Evolutionary conservation across 2,888 invertebrate genomes (phyloP).

Genomic region (Ischnura elegans): DNA sequence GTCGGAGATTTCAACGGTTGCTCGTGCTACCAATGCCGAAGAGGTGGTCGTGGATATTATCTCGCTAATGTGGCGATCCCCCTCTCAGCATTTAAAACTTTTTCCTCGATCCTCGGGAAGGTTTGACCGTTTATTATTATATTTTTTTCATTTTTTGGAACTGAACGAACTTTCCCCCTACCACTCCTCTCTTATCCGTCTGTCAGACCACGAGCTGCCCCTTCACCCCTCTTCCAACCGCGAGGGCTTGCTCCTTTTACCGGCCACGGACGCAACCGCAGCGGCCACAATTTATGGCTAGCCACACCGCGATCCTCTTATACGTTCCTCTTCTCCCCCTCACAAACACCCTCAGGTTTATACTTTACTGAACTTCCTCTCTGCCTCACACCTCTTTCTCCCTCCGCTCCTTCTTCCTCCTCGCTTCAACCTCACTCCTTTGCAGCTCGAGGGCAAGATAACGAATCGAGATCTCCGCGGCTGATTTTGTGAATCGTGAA

Average conservation of each 20-base stretch:
- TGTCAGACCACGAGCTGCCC: neutral
- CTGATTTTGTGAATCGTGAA: conserved; percentile 36
- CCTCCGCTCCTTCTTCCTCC: neutral
- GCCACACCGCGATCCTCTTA: neutral
- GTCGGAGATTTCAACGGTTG: conserved; percentile 1
- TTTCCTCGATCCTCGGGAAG: neutral
- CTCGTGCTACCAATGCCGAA: neutral
- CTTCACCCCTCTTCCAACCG: neutral
- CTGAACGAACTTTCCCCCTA: neutral
- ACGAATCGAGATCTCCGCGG: conserved; percentile 16
- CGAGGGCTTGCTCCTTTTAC: neutral
- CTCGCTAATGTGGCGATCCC: conserved; percentile 39
- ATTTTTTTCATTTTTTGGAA: neutral
- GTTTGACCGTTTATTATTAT: neutral
- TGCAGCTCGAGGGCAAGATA: neutral
- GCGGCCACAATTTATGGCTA: neutral
- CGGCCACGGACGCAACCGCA: neutral
- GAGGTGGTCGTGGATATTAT: conserved; percentile 13
- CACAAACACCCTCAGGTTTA: neutral
- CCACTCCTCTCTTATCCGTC: neutral
- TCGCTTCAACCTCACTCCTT: neutral
- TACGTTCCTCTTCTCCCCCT: neutral
- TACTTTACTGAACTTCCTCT: neutral
- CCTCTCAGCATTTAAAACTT: conserved; percentile 10
- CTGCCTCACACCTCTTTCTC: neutral